Base-by-base conservation (phyloP, 2,113 vertebrate genomes). In the Spilogale gracilis region DNA sequence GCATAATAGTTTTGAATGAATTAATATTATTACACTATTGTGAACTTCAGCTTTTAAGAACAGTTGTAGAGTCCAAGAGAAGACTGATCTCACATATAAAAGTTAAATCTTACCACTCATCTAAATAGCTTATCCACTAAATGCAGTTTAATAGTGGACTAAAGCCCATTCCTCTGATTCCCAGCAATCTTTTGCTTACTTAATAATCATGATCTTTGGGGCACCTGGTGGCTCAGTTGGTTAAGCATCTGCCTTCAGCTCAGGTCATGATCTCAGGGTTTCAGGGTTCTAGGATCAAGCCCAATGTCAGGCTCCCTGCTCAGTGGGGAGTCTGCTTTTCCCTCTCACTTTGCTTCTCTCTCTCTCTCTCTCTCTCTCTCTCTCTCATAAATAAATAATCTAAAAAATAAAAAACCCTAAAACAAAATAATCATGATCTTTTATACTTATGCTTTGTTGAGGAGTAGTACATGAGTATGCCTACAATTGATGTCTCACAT, bases 141-240 rank as follows among this genome's bases (percentile, higher is more conserved):
- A 65, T 82, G 32, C 4, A 16, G 25, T 83, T 73, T 80, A 38
- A 14, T 69, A 45, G 12, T 25, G 73, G 61, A 52, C 10, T n/a
- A 7, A 13, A 45, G 12, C 8, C 25, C 25, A 1, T 63, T 83
- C 6, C 4, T 43, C 25, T 30, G 20, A 43, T 56, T 80, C 13
- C 14, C 20, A 81, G 56, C 2, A 61, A 67, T 79, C 10, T 71
- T 91, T 92, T 61, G 6, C 27, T 87, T 87, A 43, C 6, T 71
- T 71, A 78, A 56, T 45, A 91, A 84, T 13, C 20, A 73, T 79
- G 56, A 63, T 80, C 18, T 81, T 89, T 73, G 71, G 20, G 38
- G 71, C 8, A 9, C 17, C 16, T 38, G 20, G 71, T 73, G 38
- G 38, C n/a, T 43, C 71, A 73, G 18, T 12, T 23, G 9, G 38